Evolutionary conservation across 23 tunicate species (phyloP), one percentile per base, ranked within the genome.

Genomic region (Oikopleura albicans): DNA sequence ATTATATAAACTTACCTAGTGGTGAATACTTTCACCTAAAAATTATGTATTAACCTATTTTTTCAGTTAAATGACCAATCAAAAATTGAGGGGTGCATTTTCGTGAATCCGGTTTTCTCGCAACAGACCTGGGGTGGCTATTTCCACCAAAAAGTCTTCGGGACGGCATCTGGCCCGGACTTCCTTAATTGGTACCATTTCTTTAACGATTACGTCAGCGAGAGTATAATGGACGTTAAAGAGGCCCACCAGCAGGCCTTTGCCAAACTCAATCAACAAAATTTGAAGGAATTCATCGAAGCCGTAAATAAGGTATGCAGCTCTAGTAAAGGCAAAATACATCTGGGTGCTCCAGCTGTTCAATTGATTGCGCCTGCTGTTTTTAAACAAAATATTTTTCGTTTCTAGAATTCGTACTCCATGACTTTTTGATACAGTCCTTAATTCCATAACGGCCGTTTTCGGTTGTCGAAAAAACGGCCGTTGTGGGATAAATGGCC

Each of bases 111-210:
- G 2, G 35, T 71, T 16, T 16, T 71, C 79, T 16, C 36, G 33
- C 79, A 71, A 71, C 79, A 71, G 31, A 71, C 79, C 2, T 71
- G 79, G 79, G 35, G 79, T 2, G 35, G 79, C 33, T 71, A 71
- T 29, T 71, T 71, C 31, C 79, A 71, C 37, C 36, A 27, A 16
- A 71, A 71, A 71, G 35, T 71, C 37, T 71, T 71, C 31, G 79
- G 79, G 31, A 71, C 79, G 28, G 28, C 79, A 12, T 2, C 79
- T 71, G 79, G 79, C 28, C 35, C 27, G 4, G 79, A 71, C 37
- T 71, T 12, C 31, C 79, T 71, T 2, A 29, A 71, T 29, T 71
- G 79, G 79, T 71, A 71, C 31, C 79, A 71, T 29, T 71, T 71
- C 37, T 2, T 2, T 37, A 29, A 2, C 37, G 79, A 71, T 31